Evolutionary conservation across 2,797 vertebrate species (phyloP), one percentile per base, ranked within the genome.

Genomic region (Siniperca obscura): DNA sequence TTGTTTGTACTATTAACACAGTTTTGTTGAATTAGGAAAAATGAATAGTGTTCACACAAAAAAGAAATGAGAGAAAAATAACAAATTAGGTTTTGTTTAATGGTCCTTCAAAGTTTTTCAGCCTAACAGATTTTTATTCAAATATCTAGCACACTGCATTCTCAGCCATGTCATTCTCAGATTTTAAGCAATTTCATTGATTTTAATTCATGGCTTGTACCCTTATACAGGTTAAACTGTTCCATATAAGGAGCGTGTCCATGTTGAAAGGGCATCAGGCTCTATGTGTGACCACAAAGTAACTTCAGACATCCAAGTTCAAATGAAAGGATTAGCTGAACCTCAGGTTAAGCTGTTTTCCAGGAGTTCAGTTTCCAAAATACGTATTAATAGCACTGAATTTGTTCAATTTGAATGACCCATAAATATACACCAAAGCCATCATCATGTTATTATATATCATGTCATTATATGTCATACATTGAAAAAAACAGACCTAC

Each of bases 261-360:
- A 78, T 78, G 70, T 46, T 83, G 77, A 83, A 87, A 84, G 52
- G 52, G 27, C 66, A 77, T 83, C 84, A 83, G 82, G 16, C 74
- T 85, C 27, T 1, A 19, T 25, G 48, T 78, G 62, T n/a, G 57
- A 84, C 84, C 77, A 64, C 79, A 83, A 71, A 79, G 36, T 73
- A 34, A 72, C 61, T 70, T n/a, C 44, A 69, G 68, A 76, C 75
- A 72, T 85, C 72, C 62, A 81, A 82, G n/a, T n/a, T 83, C 25
- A 84, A 85, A 77, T 85, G 27, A 84, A 73, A 81, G 72, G 60
- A 80, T 76, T 69, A 79, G 73, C 72, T 56, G 76, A 82, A 82
- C 72, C 65, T 57, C 55, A 65, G 74, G 64, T 82, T 82, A 68
- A 83, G 13, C 80, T 70, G 60, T 87, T 87, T 86, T 86, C 86